These are phyloP conservation scores for Aphrophora alni DNA, from an alignment of 2,888 invertebrate genomes.

Conservation along the genomic window DNA sequence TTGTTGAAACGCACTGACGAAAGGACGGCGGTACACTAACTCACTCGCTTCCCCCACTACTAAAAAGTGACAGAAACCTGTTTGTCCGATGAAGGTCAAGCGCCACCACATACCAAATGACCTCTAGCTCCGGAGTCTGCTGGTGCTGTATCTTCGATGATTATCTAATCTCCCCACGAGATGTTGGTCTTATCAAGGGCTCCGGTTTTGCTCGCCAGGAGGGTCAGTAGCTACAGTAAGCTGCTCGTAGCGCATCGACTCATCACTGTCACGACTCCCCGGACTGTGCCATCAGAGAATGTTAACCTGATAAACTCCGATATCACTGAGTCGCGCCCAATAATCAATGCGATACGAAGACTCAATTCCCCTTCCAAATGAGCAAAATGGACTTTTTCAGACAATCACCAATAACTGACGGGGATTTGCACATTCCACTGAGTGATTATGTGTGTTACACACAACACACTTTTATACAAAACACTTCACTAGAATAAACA, in stretches of 20 bases:
- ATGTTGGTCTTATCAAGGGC: neutral
- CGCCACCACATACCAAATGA: too few species aligned
- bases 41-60: too few species aligned
- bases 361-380: neutral
- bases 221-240: slow-evolving; percentile 19
- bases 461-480: neutral
- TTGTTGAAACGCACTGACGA: too few species aligned
- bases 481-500: too few species aligned
- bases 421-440: neutral
- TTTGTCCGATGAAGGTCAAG: too few species aligned
- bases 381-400: neutral
- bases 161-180: slow-evolving; percentile 35
- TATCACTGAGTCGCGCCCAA: too few species aligned
- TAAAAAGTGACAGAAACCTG: too few species aligned
- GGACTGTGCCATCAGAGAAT: slow-evolving; percentile 23
- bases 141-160: slow-evolving; percentile 44
- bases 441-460: neutral
- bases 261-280: slow-evolving; percentile 32
- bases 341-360: too few species aligned
- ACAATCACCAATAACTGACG: neutral
- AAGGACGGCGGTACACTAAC: too few species aligned
- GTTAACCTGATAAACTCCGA: too few species aligned
- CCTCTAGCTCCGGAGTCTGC: slow-evolving; percentile 54
- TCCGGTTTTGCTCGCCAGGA: neutral
- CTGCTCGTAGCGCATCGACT: slow-evolving; percentile 19